Evolutionary conservation across 2,797 vertebrate genomes (phyloP), one percentile per base, ranked within the genome.

Genomic region (Tachyglossus aculeatus): DNA sequence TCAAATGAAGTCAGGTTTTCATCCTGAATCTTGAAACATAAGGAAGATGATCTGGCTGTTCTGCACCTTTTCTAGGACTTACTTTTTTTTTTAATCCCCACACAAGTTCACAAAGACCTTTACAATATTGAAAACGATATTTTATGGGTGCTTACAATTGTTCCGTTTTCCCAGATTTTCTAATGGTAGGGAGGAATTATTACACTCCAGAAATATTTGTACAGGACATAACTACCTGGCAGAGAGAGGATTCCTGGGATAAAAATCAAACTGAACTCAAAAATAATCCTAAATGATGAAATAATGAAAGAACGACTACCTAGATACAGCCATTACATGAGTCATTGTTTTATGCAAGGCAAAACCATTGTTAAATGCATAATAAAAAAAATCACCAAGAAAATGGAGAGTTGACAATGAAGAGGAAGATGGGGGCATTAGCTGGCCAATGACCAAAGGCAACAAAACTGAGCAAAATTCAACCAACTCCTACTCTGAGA

Each of bases 311-410:
- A 25, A 24, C 21, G 19, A 24, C 1, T 38, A 31, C 29, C 50
- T 34, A 44, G 43, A 21, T 7, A 52, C 55, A 40, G 41, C 36
- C 72, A 56, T 48, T 52, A 70, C 24, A 1, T 53, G 78, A 80
- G 71, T 57, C 62, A 75, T 65, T 67, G 50, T 55, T 70, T 16
- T 40, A 44, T 37, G 21, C 44, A 43, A 71, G 22, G 19, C 12
- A 13, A 27, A 51, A 29, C n/a, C 31, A 27, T 4, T 9, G 48
- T 57, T 39, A 3, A 39, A 77, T 72, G 16, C 32, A 74, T 51
- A 61, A 71, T 53, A 63, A 78, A 80, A 74, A 59, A 72, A 72
- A 38, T 43, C 48, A 74, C 66, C 19, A 45, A 15, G 25, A 11
- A 61, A 61, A 61, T 48, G 45, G 8, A 27, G 13, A 54, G 29